Base-by-base conservation (phyloP, 2,113 vertebrate genomes). In the Onychostruthus taczanowskii region DNA sequence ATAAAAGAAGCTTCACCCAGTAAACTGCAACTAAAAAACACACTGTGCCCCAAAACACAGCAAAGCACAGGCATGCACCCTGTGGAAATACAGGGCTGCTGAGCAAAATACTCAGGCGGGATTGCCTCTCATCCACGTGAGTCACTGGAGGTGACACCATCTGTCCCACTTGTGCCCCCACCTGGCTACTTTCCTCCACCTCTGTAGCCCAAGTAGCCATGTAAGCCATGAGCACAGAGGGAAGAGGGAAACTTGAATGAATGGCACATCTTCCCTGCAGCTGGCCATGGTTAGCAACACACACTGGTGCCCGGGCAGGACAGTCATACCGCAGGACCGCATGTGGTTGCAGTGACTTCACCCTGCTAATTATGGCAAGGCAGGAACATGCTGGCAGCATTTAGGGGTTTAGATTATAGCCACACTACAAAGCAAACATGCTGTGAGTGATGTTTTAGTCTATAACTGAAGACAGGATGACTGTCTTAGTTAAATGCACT, bases 341-440 rank as follows among this genome's bases (percentile, higher is more conserved):
- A 0, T 47, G 44, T 43, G 92, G 85, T 76, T 80, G 70, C 62
- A 73, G 46, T 66, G 74, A 91, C 82, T 85, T 87, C 87, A 85
- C 22, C 58, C 90, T 1, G 4, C 70, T 93, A 82, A 94, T 87
- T 90, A 49, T 3, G 5, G 44, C 37, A 44, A 93, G 69, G 74
- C 66, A 84, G 66, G 62, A 96, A 61, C 56, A 41, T 35, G 23
- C 30, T 87, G 92, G 84, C 68, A 85, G 90, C 49, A 11, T 82
- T 90, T 87, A 79, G 58, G 39, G 58, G 63, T 59, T 96, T 94
- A 84, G 56, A 78, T 82, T 96, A 50, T 53, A 94, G 35, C 58
- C 84, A 94, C 74, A 30, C 66, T 89, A 39, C 84, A 89, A 64
- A 96, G 84, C 67, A 95, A 91, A 89, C 90, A 87, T 58, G 11